Conservation (phyloP, 37 sponge, comb jelly and placozoan genomes). For the Geodia barretti region DNA sequence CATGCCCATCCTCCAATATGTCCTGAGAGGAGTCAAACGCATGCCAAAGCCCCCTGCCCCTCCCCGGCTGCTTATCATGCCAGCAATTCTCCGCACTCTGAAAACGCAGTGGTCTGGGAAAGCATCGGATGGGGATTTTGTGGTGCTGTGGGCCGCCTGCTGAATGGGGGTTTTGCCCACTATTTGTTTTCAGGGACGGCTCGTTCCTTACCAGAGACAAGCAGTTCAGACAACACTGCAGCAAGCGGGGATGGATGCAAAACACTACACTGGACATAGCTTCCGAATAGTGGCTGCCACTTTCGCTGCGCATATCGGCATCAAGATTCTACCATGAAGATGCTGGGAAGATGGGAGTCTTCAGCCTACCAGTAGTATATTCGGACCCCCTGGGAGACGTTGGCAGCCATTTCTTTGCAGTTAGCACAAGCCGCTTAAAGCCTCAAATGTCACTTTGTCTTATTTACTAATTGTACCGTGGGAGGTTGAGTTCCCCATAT, state of each 20-base stretch:
- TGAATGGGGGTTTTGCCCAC: slow-evolving; percentile 30
- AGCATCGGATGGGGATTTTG: neutral
- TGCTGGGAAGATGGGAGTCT: slow-evolving; percentile 32
- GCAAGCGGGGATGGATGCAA: slow-evolving; percentile 16
- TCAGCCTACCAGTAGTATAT: no score
- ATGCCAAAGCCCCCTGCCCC: neutral
- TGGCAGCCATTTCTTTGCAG: no score
- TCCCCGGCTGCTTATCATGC: slow-evolving; percentile 8
- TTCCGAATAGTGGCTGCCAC: slow-evolving; percentile 24
- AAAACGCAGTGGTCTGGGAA: slow-evolving; percentile 9
- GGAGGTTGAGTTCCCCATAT: no score
- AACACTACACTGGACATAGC: slow-evolving; percentile 24
- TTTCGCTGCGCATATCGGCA: slow-evolving; percentile 9
- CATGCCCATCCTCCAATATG: slow-evolving; percentile 1
- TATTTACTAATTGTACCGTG: no score
- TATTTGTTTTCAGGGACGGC: slow-evolving; percentile 32
- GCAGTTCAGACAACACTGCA: slow-evolving; percentile 8
- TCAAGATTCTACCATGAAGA: slow-evolving; percentile 15
- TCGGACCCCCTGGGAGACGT: no score
- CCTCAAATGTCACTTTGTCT: no score
- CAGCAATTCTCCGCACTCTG: neutral
- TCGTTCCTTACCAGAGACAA: slow-evolving; percentile 20
- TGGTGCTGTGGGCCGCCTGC: slow-evolving; percentile 37
- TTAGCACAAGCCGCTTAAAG: no score
- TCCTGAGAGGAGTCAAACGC: slow-evolving; percentile 14